Percentiles rank a stretch among this genome's conserved stretches.
phyloP scores from a whole-genome alignment of 2,797 vertebrate genomes.

The Cheirogaleus major region DNA sequence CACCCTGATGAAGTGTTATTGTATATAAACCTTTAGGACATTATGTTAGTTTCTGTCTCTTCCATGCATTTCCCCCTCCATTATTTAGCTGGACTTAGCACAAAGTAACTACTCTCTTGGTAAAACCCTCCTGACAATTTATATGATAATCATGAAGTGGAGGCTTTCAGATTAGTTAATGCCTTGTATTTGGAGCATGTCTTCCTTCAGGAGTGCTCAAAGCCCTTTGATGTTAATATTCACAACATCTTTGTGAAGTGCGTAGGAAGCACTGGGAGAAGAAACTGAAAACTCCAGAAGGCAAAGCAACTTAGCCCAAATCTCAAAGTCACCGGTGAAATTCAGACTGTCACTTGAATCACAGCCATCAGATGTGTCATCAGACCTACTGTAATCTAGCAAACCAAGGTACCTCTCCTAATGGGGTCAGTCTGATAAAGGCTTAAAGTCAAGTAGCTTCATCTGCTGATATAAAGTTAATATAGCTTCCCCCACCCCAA shows the following conservation, averaged over 20 bases:
- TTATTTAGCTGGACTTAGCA: slow-evolving; percentile 48
- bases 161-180: slow-evolving; percentile 42
- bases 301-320: neutral
- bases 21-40: neutral
- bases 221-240: slow-evolving; percentile 56
- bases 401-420: neutral
- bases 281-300: slow-evolving; percentile 48
- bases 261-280: neutral
- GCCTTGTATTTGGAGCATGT: neutral
- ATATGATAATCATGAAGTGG: slow-evolving; percentile 45
- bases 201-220: slow-evolving; percentile 53
- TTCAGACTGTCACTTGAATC: slow-evolving; percentile 6
- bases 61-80: neutral
- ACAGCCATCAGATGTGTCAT: neutral
- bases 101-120: slow-evolving; percentile 40
- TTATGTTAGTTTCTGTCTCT: slow-evolving; percentile 9
- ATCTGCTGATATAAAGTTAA: slow-evolving; percentile 34
- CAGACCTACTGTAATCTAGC: neutral
- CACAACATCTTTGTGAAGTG: slow-evolving; percentile 29
- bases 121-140: slow-evolving; percentile 58
- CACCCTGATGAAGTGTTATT: neutral
- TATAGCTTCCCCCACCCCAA: neutral
- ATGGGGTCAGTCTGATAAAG: neutral
- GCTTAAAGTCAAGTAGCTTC: neutral
- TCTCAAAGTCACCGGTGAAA: neutral